Conservation (phyloP, 2,888 invertebrate species). For the Choristoneura rosaceana region DNA sequence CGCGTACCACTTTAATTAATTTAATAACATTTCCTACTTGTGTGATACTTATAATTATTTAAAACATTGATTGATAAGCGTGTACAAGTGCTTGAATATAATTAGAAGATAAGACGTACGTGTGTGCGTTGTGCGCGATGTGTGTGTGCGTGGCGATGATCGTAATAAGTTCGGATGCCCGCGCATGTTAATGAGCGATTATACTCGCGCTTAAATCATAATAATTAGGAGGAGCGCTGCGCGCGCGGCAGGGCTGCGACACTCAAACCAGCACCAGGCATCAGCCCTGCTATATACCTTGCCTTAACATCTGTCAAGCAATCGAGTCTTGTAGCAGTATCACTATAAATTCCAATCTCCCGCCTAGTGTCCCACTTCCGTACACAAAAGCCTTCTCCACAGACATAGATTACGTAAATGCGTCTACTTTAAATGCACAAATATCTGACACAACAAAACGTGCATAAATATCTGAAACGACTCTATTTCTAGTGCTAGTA, state of each 20-base stretch:
- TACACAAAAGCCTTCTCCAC: too few species aligned
- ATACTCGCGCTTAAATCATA: conserved; percentile 36
- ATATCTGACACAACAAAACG: too few species aligned
- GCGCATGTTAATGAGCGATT: conserved; percentile 37
- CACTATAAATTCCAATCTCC: too few species aligned
- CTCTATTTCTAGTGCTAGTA: too few species aligned
- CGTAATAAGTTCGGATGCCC: conserved; percentile 24
- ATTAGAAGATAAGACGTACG: conserved; percentile 20
- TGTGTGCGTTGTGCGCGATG: background rate
- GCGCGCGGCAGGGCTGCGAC: conserved; percentile 27
- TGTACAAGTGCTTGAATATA: conserved; percentile 24
- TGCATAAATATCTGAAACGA: too few species aligned
- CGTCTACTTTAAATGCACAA: too few species aligned
- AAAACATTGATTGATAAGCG: conserved; percentile 39
- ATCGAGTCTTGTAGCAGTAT: too few species aligned
- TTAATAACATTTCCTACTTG: conserved; percentile 29
- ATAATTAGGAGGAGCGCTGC: conserved; percentile 34
- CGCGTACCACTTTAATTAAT: conserved; percentile 30
- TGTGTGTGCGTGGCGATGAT: conserved; percentile 10
- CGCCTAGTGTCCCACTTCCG: too few species aligned
- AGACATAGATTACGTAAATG: too few species aligned
- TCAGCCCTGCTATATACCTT: too few species aligned
- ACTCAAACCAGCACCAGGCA: background rate
- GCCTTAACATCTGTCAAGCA: too few species aligned
- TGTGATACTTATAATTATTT: conserved; percentile 35